A percentile compares a stretch with the other conserved stretches of the same genome.
These are phyloP conservation scores for Dinocampus coccinellae DNA, from an alignment of 2,888 invertebrate species.

Conservation along the genomic window DNA sequence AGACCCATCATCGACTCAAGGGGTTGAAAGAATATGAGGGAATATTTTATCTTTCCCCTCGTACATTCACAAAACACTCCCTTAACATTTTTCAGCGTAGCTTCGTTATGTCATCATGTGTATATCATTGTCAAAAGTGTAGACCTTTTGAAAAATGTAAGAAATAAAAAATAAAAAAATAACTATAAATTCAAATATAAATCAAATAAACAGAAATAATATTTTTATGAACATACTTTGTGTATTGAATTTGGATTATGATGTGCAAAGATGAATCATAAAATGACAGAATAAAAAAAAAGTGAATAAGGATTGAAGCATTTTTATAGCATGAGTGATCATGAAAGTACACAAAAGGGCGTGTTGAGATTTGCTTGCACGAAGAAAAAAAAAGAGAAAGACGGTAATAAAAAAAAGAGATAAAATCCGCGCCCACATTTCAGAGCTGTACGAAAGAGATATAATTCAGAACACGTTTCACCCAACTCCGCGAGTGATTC, in stretches of 20 bases:
- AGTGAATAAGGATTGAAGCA: neutral
- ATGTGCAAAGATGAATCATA: constrained; percentile 26
- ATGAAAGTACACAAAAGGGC: constrained; percentile 16
- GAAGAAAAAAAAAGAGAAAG: neutral
- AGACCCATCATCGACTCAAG: neutral
- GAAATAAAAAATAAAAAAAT: neutral
- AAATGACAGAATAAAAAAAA: constrained; percentile 15
- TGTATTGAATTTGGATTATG: constrained; percentile 16
- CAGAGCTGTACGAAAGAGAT: neutral
- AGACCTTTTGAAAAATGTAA: neutral
- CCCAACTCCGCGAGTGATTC: constrained; percentile 9
- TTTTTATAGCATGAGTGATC: constrained; percentile 22
- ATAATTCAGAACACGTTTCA: constrained; percentile 24
- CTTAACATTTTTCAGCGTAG: neutral
- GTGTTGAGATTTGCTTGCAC: constrained; percentile 4
- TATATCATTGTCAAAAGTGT: neutral
- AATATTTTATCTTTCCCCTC: neutral
- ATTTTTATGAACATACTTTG: too few species aligned
- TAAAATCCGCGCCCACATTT: neutral
- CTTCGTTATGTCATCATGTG: neutral
- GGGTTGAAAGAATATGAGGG: neutral
- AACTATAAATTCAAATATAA: too few species aligned
- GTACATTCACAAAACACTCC: neutral
- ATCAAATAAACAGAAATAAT: too few species aligned
- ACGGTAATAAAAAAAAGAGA: neutral